phyloP scores from a whole-genome alignment of 2,888 invertebrate species.

The Pammene aurita region DNA sequence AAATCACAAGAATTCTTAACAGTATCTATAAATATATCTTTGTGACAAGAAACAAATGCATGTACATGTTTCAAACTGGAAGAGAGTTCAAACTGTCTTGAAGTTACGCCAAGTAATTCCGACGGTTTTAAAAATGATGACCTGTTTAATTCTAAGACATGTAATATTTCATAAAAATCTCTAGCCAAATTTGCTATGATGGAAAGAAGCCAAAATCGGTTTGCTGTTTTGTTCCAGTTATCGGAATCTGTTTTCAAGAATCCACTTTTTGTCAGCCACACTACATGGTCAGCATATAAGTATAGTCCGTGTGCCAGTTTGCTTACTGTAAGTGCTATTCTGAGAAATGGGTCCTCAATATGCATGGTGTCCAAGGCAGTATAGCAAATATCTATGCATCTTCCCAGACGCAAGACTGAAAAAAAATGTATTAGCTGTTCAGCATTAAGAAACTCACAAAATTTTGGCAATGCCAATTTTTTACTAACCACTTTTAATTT shows the following conservation, averaged over 20 bases:
- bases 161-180: constrained; percentile 92
- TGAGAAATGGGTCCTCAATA: constrained; percentile 87
- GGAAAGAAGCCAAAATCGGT: constrained; percentile 93
- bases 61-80: constrained; percentile 61
- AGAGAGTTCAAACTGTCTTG: constrained; percentile 55
- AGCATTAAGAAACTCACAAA: neutral
- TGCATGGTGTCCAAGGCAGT: constrained; percentile 88
- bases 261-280: constrained; percentile 92
- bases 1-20: constrained; percentile 94
- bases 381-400: constrained; percentile 92
- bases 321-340: constrained; percentile 89
- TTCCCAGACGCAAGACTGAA: constrained; percentile 93
- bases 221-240: constrained; percentile 89
- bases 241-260: constrained; percentile 86
- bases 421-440: constrained; percentile 47
- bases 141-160: constrained; percentile 82
- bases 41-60: constrained; percentile 69
- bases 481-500: too few relatives aligned
- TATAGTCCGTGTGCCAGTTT: constrained; percentile 91
- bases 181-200: constrained; percentile 90
- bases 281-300: constrained; percentile 92
- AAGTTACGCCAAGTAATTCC: constrained; percentile 62
- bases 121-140: constrained; percentile 72
- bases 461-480: too few relatives aligned
- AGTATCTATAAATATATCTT: constrained; percentile 90